These are phyloP conservation scores for Brachylomia viminalis DNA, from an alignment of 2,888 invertebrate genomes.

Conservation along the genomic window DNA sequence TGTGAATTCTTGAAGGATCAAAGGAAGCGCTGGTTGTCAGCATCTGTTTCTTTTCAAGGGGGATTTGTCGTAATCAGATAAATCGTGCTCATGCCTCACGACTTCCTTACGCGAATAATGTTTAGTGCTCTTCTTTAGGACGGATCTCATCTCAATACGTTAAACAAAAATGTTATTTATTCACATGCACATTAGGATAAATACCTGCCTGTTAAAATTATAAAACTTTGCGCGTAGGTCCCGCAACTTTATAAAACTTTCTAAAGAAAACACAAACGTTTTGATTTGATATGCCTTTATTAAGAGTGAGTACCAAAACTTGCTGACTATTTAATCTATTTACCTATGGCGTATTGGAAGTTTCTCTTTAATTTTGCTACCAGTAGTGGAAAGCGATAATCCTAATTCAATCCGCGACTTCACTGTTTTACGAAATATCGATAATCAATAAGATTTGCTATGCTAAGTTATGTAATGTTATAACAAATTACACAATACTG, in stretches of 20 bases:
- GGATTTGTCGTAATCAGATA: slow-evolving; percentile 83
- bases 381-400: background rate
- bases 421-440: background rate
- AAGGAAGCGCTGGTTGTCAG: slow-evolving; percentile 77
- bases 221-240: background rate
- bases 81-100: slow-evolving; percentile 79
- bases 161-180: slow-evolving; percentile 13
- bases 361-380: background rate
- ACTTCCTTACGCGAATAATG: slow-evolving; percentile 78
- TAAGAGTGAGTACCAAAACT: background rate
- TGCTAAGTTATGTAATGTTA: background rate
- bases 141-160: slow-evolving; percentile 21
- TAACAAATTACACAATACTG: slow-evolving; percentile 6
- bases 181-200: slow-evolving; percentile 1
- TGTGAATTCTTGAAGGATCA: slow-evolving; percentile 82
- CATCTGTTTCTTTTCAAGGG: slow-evolving; percentile 82
- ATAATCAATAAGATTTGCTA: background rate
- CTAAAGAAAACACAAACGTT: background rate
- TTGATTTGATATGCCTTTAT: background rate
- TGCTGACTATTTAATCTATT: background rate
- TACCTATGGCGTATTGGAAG: background rate
- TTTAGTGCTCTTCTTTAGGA: slow-evolving; percentile 48
- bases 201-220: background rate
- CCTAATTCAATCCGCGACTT: background rate
- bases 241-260: slow-evolving; percentile 3